phyloP scores from a whole-genome alignment of 2,888 invertebrate species.

The Nomada goodeniana region DNA sequence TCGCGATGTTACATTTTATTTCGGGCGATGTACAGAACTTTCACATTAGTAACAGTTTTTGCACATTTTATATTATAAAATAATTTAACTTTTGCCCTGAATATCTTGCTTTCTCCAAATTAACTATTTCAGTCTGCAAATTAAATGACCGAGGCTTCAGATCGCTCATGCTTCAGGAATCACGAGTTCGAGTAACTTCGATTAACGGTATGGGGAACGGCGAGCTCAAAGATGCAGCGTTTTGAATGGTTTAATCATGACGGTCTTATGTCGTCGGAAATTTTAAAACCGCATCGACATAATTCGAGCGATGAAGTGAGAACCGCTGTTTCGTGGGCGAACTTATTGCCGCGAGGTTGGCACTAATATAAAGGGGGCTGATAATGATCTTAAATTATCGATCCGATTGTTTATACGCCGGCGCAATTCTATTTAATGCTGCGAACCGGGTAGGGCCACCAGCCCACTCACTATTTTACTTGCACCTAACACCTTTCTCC shows the following conservation, averaged over 20 bases:
- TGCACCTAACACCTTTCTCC: constrained; percentile 59
- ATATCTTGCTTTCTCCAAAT: too few species aligned
- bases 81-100: too few species aligned
- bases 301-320: constrained; percentile 60
- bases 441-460: constrained; percentile 69
- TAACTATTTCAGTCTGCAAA: too few species aligned
- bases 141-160: too few species aligned
- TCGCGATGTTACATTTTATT: too few species aligned
- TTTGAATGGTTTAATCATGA: neutral
- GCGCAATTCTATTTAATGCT: constrained; percentile 82
- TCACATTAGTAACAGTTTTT: too few species aligned
- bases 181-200: too few species aligned
- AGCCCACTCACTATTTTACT: constrained; percentile 57
- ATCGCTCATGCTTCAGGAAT: neutral
- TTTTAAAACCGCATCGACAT: constrained; percentile 23
- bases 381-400: constrained; percentile 84
- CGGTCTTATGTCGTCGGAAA: neutral
- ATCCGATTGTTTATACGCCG: constrained; percentile 84
- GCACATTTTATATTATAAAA: too few species aligned
- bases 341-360: constrained; percentile 78
- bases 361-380: constrained; percentile 81
- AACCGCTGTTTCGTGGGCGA: constrained; percentile 75
- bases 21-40: too few species aligned
- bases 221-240: neutral
- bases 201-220: neutral